Evolutionary conservation across 2,888 invertebrate species (phyloP).

Genomic region (Glyphotaelius pellucidus): DNA sequence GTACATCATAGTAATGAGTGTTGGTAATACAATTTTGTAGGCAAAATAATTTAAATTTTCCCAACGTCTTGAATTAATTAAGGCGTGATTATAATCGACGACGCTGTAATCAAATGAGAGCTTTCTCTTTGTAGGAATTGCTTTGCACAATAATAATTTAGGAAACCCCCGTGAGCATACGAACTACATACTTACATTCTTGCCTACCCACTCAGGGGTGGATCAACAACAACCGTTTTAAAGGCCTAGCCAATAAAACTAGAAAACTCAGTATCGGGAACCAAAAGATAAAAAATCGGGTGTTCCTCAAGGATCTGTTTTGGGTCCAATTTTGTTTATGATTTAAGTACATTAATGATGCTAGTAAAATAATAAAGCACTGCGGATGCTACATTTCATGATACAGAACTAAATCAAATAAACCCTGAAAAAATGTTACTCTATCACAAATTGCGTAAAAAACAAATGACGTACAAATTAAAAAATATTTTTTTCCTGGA

Average conservation of each 20-base stretch:
- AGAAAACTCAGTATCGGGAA: not conserved
- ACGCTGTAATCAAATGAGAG: not conserved
- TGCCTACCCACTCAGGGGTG: not conserved
- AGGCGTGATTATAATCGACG: not conserved
- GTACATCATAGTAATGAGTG: not conserved
- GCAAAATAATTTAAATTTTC: not conserved
- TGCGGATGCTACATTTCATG: too few species aligned
- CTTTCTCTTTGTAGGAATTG: conserved; percentile 2
- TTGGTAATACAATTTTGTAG: not conserved
- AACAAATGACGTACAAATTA: too few species aligned
- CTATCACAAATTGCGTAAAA: too few species aligned
- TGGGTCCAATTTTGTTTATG: not conserved
- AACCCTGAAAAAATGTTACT: too few species aligned
- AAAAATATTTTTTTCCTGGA: too few species aligned
- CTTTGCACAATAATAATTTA: conserved; percentile 2
- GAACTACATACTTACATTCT: not conserved
- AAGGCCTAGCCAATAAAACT: not conserved
- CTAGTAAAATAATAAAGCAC: not conserved
- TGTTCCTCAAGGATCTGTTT: not conserved
- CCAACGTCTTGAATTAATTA: conserved; percentile 2
- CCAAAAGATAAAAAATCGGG: not conserved
- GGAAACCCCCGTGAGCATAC: not conserved
- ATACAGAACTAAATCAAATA: not conserved
- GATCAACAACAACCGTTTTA: not conserved
- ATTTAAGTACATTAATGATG: not conserved